Conservation (phyloP, 2,888 invertebrate species). For the Xylophagus ater region DNA sequence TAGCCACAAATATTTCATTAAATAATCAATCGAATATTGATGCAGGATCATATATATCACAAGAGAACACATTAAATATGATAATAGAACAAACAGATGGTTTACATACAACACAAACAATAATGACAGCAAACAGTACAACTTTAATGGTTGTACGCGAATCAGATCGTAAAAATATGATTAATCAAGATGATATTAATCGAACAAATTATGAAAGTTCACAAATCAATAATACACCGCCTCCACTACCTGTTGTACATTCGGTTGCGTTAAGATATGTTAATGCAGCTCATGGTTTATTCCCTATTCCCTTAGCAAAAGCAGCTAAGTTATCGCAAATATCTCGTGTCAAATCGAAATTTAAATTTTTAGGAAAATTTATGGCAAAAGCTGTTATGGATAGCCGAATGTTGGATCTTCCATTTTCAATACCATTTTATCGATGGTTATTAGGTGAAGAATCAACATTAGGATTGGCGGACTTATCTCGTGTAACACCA, state of each 20-base stretch:
- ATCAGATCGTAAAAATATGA: slow-evolving; percentile 6
- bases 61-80: slow-evolving; percentile 34
- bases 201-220: slow-evolving; percentile 12
- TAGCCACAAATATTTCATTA: slow-evolving; percentile 14
- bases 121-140: no score
- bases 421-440: slow-evolving; percentile 88
- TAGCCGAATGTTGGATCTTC: slow-evolving; percentile 96
- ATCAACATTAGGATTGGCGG: slow-evolving; percentile 61
- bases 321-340: slow-evolving; percentile 73
- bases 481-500: slow-evolving; percentile 76
- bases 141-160: slow-evolving; percentile 2
- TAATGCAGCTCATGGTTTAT: slow-evolving; percentile 72
- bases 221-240: slow-evolving; percentile 21
- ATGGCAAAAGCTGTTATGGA: slow-evolving; percentile 99
- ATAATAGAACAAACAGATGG: slow-evolving; percentile 31
- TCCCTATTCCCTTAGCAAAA: slow-evolving; percentile 81
- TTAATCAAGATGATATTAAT: no score
- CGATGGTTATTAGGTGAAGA: slow-evolving; percentile 92
- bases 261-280: slow-evolving; percentile 55
- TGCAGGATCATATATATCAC: slow-evolving; percentile 14
- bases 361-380: slow-evolving; percentile 93
- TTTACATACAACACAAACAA: slow-evolving; percentile 9
- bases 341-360: slow-evolving; percentile 78
- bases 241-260: slow-evolving; percentile 32
- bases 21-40: slow-evolving; percentile 16